Evolutionary conservation across 2,797 vertebrate species (phyloP).

Genomic region (Amblyopsis hoosieri): DNA sequence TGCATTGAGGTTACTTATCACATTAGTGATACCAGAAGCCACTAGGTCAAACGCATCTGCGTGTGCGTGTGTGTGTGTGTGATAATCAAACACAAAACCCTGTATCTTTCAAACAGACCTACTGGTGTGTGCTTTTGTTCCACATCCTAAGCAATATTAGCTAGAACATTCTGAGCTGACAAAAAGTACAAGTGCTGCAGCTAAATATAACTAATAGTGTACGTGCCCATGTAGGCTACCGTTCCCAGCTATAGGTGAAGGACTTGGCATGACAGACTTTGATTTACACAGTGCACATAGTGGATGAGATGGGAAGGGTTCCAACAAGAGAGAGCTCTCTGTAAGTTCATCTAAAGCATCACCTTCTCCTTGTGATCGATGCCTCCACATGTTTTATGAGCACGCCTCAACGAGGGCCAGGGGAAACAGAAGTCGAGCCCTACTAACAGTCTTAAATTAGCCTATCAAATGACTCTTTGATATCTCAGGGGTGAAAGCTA

Average conservation of each 20-base stretch:
- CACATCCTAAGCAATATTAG: not conserved
- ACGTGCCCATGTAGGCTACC: not conserved
- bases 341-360: conserved; percentile 19
- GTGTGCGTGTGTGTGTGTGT: too few relatives aligned
- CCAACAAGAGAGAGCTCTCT: conserved; percentile 18
- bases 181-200: not conserved
- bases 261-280: not conserved
- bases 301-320: conserved; percentile 28
- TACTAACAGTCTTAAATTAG: conserved; percentile 2
- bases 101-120: too few relatives aligned
- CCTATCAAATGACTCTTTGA: not conserved
- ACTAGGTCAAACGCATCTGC: conserved; percentile 24
- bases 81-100: too few relatives aligned
- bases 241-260: not conserved
- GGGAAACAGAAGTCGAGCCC: not conserved
- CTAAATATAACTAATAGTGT: not conserved
- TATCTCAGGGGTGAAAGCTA: conserved; percentile 1
- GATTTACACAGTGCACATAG: conserved; percentile 16
- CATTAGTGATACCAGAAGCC: conserved; percentile 29
- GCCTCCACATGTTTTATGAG: conserved; percentile 44
- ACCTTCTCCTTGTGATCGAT: conserved; percentile 10
- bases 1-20: conserved; percentile 69
- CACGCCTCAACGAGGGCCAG: conserved; percentile 6
- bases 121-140: too few relatives aligned
- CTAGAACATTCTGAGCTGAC: not conserved